Conservation (phyloP, 2,113 vertebrate genomes). For the Myxocyprinus asiaticus region DNA sequence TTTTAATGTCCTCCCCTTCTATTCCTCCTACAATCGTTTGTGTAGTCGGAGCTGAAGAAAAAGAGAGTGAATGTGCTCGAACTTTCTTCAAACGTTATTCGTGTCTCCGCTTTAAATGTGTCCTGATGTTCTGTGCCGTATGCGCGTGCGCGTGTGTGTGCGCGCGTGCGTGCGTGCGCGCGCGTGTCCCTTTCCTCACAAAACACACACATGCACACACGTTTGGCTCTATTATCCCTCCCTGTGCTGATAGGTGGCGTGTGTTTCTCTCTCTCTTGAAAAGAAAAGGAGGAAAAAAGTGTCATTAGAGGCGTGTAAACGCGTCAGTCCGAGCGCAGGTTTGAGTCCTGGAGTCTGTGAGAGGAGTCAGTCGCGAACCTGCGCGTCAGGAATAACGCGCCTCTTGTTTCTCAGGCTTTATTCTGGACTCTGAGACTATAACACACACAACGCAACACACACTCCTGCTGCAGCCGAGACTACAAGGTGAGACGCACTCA, state of each 20-base stretch:
- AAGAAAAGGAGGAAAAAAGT: slow-evolving; percentile 96
- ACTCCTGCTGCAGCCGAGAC: slow-evolving; percentile 17
- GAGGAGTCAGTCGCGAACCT: slow-evolving; percentile 99
- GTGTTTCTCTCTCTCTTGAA: slow-evolving; percentile 95
- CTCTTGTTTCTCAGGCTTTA: slow-evolving; percentile 88
- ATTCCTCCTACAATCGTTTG: not conserved
- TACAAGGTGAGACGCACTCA: slow-evolving; percentile 22
- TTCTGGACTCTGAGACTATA: slow-evolving; percentile 36
- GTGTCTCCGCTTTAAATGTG: slow-evolving; percentile 25
- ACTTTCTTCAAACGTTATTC: slow-evolving; percentile 32
- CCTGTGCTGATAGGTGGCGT: slow-evolving; percentile 99
- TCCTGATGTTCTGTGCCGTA: not conserved
- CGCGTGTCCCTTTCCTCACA: not conserved
- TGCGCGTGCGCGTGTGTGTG: not conserved
- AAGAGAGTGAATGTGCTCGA: not conserved
- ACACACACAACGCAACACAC: slow-evolving; percentile 8
- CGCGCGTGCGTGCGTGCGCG: not conserved
- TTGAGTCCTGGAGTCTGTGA: slow-evolving; percentile 99
- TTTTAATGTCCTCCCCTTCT: not conserved
- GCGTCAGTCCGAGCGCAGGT: slow-evolving; percentile 99
- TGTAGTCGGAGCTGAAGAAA: not conserved
- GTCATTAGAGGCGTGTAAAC: slow-evolving; percentile 99
- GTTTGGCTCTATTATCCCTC: slow-evolving; percentile 99
- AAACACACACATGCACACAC: slow-evolving; percentile 51
- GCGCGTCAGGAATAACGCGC: slow-evolving; percentile 98